These are phyloP conservation scores for Esox masquinongy DNA, from an alignment of 2,797 vertebrate genomes.

Conservation along the genomic window DNA sequence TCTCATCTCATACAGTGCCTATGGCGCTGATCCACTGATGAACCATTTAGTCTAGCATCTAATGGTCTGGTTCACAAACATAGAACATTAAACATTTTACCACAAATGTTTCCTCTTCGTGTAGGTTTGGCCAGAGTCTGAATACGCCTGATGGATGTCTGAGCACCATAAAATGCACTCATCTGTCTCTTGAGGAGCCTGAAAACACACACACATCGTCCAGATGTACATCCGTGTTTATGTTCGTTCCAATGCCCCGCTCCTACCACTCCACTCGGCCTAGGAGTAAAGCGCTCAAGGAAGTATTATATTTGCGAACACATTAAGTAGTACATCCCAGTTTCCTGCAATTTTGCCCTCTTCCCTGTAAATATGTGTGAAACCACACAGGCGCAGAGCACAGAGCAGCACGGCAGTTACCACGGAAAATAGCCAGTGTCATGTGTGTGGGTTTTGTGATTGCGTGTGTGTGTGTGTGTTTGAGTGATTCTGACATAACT, in stretches of 20 bases:
- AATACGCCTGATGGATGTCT: not conserved
- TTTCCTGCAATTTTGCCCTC: constrained; percentile 74
- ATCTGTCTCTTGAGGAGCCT: constrained; percentile 56
- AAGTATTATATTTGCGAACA: constrained; percentile 77
- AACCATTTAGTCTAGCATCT: not conserved
- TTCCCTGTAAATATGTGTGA: constrained; percentile 67
- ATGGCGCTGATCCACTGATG: not conserved
- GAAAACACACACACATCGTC: constrained; percentile 59
- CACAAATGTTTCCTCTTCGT: not conserved
- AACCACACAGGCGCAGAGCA: constrained; percentile 58
- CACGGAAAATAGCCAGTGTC: constrained; percentile 20
- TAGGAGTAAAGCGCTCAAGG: constrained; percentile 63
- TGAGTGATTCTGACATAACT: not conserved
- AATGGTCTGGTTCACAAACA: not conserved
- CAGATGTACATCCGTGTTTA: constrained; percentile 72
- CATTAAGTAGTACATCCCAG: constrained; percentile 75
- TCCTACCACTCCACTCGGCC: constrained; percentile 24
- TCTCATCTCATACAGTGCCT: not conserved
- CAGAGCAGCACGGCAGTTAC: constrained; percentile 44
- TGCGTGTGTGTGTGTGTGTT: too few relatives aligned
- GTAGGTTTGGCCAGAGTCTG: not conserved
- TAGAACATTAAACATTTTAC: constrained; percentile 7
- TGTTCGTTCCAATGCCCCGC: constrained; percentile 58
- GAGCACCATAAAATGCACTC: constrained; percentile 54
- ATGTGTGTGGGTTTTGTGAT: not conserved